Conservation (phyloP, 2,888 invertebrate genomes). For the Xanthorhoe designata region DNA sequence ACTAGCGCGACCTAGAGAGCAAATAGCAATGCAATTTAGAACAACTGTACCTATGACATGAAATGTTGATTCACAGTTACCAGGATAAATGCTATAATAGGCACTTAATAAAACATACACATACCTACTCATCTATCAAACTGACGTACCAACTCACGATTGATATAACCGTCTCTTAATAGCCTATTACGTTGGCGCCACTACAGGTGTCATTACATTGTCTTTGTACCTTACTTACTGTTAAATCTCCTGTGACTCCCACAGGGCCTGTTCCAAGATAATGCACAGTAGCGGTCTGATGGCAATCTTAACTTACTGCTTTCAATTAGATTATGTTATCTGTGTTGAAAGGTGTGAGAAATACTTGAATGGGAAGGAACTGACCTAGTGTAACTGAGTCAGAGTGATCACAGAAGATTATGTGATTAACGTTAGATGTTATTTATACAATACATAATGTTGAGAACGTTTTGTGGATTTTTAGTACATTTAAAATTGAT, state of each 20-base stretch:
- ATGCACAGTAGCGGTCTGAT: slow-evolving; percentile 31
- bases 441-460: no score
- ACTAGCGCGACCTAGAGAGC: no score
- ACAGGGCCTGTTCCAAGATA: slow-evolving; percentile 20
- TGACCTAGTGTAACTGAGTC: slow-evolving; percentile 25
- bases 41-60: not conserved
- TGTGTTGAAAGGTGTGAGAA: slow-evolving; percentile 35
- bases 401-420: not conserved
- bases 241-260: slow-evolving; percentile 21
- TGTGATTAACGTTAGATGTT: not conserved
- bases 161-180: slow-evolving; percentile 18
- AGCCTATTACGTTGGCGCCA: slow-evolving; percentile 22
- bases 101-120: slow-evolving; percentile 5
- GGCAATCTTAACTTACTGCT: slow-evolving; percentile 25
- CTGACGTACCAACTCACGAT: slow-evolving; percentile 6
- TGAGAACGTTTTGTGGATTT: not conserved
- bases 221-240: slow-evolving; percentile 11
- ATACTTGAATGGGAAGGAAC: slow-evolving; percentile 30
- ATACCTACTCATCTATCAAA: slow-evolving; percentile 11
- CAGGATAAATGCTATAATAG: slow-evolving; percentile 1
- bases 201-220: slow-evolving; percentile 16
- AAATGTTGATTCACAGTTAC: slow-evolving; percentile 4
- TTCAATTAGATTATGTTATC: slow-evolving; percentile 34
- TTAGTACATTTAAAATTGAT: not conserved
- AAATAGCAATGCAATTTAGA: not conserved